Base-by-base conservation (phyloP, 2,797 vertebrate species). In the Carcharodon carcharias region DNA sequence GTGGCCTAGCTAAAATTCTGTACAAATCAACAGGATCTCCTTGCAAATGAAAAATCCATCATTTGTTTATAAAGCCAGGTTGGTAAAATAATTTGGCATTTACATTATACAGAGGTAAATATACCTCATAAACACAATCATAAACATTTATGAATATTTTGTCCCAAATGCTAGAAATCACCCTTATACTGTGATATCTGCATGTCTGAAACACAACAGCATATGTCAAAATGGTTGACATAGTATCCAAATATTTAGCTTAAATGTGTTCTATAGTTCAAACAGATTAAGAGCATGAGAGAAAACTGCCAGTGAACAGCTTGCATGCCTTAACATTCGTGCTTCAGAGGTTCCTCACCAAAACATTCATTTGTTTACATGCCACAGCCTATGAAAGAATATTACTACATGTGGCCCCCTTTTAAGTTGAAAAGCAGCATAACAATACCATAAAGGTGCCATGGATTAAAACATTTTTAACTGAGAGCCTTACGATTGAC, bases 31-130 rank as follows among this genome's bases (percentile, higher is more conserved):
- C 31, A 61, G 89, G n/a, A 92, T 21, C 12, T 63, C 58, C 89
- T 63, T 92, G 58, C 31, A 92, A 56, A 89, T 89, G 9, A 56
- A 89, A 61, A 18, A 35, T 35, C 31, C 16, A 28, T 92, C 89
- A 61, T 92, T n/a, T 92, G 89, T 35, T 92, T 92, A 61, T 18
- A 61, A 82, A 50, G 6, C 21, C 80, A 88, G 45, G 28, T 31
- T 88, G 54, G 56, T 92, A 92, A 92, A 92, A 21, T n/a, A 35
- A 92, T 63, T 89, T 92, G 16, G 58, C 11, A 92, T 92, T 92
- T 35, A 61, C 56, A 92, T 92, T 18, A 92, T 31, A 61, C 58
- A 91, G 28, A 61, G 11, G 31, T 16, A 89, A 89, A 89, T 31
- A 89, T 16, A 89, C 50, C 50, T 9, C 54, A 56, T 58, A 54